A percentile compares a stretch with the other conserved stretches of the same genome.
Conservation (phyloP, 2,888 invertebrate genomes). For the Strigamia transsilvanica region DNA sequence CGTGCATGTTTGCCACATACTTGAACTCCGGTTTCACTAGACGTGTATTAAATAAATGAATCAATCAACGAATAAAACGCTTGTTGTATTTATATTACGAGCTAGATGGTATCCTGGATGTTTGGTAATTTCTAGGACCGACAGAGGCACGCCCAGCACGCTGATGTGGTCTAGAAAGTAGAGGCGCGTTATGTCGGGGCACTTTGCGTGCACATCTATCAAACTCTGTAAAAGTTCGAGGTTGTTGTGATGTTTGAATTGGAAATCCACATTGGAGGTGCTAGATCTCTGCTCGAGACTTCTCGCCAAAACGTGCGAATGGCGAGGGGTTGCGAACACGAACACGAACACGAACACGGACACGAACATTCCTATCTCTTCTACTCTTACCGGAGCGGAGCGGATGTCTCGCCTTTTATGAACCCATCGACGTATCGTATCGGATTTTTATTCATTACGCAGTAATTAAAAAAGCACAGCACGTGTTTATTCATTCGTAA, state of each 20-base stretch:
- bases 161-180: constrained; percentile 79
- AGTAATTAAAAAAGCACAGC: too few relatives aligned
- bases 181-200: constrained; percentile 79
- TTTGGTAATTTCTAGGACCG: constrained; percentile 81
- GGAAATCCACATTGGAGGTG: constrained; percentile 62
- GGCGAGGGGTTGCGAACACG: too few relatives aligned
- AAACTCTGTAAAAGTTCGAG: constrained; percentile 73
- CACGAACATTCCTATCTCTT: too few relatives aligned
- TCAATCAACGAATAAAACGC: too few relatives aligned
- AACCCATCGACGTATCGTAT: too few relatives aligned
- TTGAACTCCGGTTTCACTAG: constrained; percentile 87
- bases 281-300: neutral
- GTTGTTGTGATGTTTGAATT: constrained; percentile 80
- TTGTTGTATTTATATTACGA: too few relatives aligned
- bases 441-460: too few relatives aligned
- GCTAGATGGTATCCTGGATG: constrained; percentile 70
- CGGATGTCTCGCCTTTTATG: too few relatives aligned
- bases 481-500: too few relatives aligned
- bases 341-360: too few relatives aligned
- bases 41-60: neutral
- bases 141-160: constrained; percentile 76
- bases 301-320: neutral
- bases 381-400: too few relatives aligned
- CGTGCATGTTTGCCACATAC: constrained; percentile 90
- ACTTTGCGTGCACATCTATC: constrained; percentile 73